Percentiles rank a stretch among this genome's conserved stretches.
Conservation (phyloP, 2,888 invertebrate species). For the Netelia melanura region DNA sequence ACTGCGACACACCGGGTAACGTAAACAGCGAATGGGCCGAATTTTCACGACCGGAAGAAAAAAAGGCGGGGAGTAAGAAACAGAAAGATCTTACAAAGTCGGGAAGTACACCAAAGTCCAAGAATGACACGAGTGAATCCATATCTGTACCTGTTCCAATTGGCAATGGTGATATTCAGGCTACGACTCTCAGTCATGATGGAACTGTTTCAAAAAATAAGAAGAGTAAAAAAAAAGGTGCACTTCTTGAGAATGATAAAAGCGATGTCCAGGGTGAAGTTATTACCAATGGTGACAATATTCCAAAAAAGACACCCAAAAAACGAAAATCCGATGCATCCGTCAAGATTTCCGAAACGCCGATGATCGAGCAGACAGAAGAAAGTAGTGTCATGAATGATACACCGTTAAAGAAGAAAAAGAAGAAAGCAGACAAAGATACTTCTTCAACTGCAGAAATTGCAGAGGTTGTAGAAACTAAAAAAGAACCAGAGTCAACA, state of each 20-base stretch:
- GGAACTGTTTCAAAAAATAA: background rate
- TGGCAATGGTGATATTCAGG: background rate
- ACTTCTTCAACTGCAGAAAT: background rate
- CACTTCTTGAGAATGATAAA: conserved; percentile 6
- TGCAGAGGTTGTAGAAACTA: background rate
- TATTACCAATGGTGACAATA: background rate
- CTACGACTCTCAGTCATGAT: background rate
- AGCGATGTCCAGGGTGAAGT: background rate
- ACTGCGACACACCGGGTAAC: conserved; percentile 70
- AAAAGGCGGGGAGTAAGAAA: background rate
- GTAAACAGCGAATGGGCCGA: conserved; percentile 79
- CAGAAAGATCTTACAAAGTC: background rate
- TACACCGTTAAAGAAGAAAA: conserved; percentile 66
- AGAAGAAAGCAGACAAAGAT: conserved; percentile 39
- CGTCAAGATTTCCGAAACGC: background rate
- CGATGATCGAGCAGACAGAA: background rate
- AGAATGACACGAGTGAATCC: background rate
- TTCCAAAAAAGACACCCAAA: conserved; percentile 23
- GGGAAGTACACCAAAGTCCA: background rate
- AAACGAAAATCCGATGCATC: conserved; percentile 51
- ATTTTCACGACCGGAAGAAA: conserved; percentile 68
- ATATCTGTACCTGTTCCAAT: background rate
- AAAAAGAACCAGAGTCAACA: background rate
- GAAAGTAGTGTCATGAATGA: background rate
- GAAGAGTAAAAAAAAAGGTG: conserved; percentile 7